Evolutionary conservation across 2,888 invertebrate genomes (phyloP).

Genomic region (Prenolepis imparis): DNA sequence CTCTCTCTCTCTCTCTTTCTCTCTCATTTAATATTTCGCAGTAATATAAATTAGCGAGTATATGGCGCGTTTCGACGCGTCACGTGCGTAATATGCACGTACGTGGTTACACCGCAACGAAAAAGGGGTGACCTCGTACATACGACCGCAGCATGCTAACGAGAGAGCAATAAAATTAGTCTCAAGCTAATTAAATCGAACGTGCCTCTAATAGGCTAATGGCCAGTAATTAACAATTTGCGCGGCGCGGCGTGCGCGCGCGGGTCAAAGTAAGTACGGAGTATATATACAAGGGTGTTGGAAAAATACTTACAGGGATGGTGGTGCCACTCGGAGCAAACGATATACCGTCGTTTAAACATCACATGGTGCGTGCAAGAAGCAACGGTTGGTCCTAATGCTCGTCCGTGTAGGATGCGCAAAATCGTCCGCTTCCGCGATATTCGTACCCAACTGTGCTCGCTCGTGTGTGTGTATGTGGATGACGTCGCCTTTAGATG

Average conservation of each 20-base stretch:
- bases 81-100: slow-evolving; percentile 55
- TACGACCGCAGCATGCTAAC: slow-evolving; percentile 62
- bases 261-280: neutral
- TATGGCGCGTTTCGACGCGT: slow-evolving; percentile 32
- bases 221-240: slow-evolving; percentile 66
- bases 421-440: slow-evolving; percentile 24
- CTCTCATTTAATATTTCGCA: slow-evolving; percentile 37
- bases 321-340: neutral
- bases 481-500: slow-evolving; percentile 16
- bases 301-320: slow-evolving; percentile 39
- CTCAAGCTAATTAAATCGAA: slow-evolving; percentile 71
- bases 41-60: slow-evolving; percentile 43
- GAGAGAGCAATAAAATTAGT: slow-evolving; percentile 64
- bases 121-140: slow-evolving; percentile 40
- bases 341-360: slow-evolving; percentile 21
- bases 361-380: slow-evolving; percentile 41
- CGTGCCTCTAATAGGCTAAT: slow-evolving; percentile 57
- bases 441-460: slow-evolving; percentile 9
- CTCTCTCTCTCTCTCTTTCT: neutral
- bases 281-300: slow-evolving; percentile 15
- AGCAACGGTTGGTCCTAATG: neutral
- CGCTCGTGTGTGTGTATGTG: neutral
- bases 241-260: slow-evolving; percentile 10
- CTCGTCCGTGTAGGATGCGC: neutral
- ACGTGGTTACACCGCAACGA: slow-evolving; percentile 37